Percentiles rank a stretch among this genome's conserved stretches.
Conservation (phyloP, 2,113 vertebrate species). For the Prinia subflava region DNA sequence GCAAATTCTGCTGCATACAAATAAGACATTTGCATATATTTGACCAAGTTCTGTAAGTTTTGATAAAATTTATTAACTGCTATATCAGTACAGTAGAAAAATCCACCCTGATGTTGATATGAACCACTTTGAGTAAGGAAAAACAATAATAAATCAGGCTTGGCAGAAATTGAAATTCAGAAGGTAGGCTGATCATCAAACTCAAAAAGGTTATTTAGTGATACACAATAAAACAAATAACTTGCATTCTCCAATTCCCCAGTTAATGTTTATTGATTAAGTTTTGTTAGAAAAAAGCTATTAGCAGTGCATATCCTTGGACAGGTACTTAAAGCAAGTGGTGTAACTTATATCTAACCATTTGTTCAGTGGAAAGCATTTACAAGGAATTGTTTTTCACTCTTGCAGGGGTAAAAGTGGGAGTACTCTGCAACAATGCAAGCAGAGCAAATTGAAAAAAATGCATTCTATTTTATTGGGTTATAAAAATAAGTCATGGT, state of each 20-base stretch:
- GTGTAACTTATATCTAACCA: not conserved
- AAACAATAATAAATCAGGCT: not conserved
- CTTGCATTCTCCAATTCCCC: not conserved
- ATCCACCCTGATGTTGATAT: not conserved
- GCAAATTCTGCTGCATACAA: not conserved
- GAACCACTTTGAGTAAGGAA: not conserved
- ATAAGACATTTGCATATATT: not conserved
- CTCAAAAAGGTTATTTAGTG: not conserved
- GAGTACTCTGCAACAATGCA: not conserved
- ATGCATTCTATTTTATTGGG: not conserved
- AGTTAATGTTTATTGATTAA: conserved; percentile 33
- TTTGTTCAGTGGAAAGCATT: not conserved
- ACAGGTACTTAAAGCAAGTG: not conserved
- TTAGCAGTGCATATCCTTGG: not conserved
- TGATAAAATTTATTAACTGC: not conserved
- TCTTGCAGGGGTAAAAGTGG: not conserved
- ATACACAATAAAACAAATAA: not conserved
- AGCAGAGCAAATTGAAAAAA: conserved; percentile 18
- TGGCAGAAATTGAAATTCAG: not conserved
- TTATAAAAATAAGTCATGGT: conserved; percentile 5
- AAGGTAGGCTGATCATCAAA: not conserved
- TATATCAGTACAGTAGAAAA: not conserved
- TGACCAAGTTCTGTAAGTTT: not conserved
- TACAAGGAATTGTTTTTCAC: not conserved
- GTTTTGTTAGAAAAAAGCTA: not conserved